Base-by-base conservation (phyloP, 2,888 invertebrate species). In the Drosophila ezoana region DNA sequence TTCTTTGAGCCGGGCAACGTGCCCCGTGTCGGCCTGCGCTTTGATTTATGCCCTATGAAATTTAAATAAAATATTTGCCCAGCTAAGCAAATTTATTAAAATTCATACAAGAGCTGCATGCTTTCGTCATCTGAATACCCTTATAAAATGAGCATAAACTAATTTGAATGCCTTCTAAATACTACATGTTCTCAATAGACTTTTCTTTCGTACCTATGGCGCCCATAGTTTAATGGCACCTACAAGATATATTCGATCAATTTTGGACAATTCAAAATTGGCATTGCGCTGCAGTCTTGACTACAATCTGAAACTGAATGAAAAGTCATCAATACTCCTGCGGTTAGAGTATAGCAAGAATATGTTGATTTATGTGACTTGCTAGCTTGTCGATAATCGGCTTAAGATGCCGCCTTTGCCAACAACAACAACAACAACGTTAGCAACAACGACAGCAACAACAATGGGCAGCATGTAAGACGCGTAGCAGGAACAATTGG, bases 41-140 rank as follows among this genome's bases (percentile, higher is more conserved):
- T 79, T 87, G 87, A 83, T 85, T 87, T 87, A 79, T 79, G 64
- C 54, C 43, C 52, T 18, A 32, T 41, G 56, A 58, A 76, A 72
- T 67, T 67, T 72, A 67, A 72, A 76, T 64, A 79, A 77, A 67
- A 81, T 65, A 78, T 82, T 87, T 84, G 62, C 75, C 48, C 49
- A 83, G 69, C 75, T 73, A 79, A 83, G 72, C 79, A 66, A 67
- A 83, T 81, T 82, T 87, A 86, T 87, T 81, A 78, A 72, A 78
- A 76, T 67, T 70, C 32, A 33, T 43, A 47, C 16, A 65, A 43
- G 45, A 0, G 4, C 33, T 1, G 8, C 11, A 2, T 8, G 1
- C 8, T 51, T 20, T 13, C 16, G 45, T 40, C 32, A 4, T 4
- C 4, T 4, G 5, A 20, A 65, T 74, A 52, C 74, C 44, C 64